Percentiles rank a stretch among this genome's conserved stretches.
phyloP scores from a whole-genome alignment of 2,797 vertebrate species.

The Otus scops region DNA sequence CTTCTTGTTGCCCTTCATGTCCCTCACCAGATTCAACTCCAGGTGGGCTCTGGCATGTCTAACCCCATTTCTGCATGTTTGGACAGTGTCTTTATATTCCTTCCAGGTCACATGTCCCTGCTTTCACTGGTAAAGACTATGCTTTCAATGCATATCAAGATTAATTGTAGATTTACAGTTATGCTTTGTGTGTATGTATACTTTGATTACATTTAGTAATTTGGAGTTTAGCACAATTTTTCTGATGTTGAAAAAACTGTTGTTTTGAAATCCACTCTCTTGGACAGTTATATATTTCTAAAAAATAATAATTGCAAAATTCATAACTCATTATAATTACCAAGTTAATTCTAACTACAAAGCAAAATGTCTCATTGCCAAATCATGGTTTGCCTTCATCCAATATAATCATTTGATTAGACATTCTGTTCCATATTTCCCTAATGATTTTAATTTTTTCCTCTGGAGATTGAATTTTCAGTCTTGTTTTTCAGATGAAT shows the following conservation, averaged over 20 bases:
- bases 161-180: background rate
- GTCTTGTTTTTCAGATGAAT: slow-evolving; percentile 51
- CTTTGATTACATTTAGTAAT: background rate
- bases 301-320: slow-evolving; percentile 26
- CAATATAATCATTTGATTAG: slow-evolving; percentile 55
- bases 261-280: background rate
- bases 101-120: background rate
- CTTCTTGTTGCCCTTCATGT: background rate
- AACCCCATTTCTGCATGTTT: background rate
- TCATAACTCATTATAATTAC: slow-evolving; percentile 9
- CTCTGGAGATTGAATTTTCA: slow-evolving; percentile 47
- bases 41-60: background rate
- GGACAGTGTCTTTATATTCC: background rate
- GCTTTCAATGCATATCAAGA: background rate
- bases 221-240: background rate
- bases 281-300: background rate
- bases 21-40: background rate
- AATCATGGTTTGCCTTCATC: slow-evolving; percentile 29
- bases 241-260: background rate
- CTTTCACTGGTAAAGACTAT: background rate
- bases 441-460: slow-evolving; percentile 55
- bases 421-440: slow-evolving; percentile 44
- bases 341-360: slow-evolving; percentile 52
- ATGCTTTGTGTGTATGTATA: background rate
- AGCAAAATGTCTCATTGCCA: slow-evolving; percentile 51